Evolutionary conservation across 2,888 invertebrate species (phyloP), one percentile per base, ranked within the genome.

Genomic region (Spilarctia lutea): DNA sequence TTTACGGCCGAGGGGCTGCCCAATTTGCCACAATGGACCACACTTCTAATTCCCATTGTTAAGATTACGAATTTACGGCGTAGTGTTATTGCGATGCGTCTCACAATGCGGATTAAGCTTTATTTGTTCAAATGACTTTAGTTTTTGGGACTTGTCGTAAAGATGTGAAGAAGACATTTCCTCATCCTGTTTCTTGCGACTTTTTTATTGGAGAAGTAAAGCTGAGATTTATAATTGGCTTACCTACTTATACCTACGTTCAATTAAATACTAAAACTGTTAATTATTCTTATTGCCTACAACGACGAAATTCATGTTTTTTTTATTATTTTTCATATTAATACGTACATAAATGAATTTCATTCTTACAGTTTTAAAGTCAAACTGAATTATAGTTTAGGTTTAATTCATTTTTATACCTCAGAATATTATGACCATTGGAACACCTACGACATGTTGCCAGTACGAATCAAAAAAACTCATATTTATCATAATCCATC

Each of bases 41-140:
- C 91, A 92, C 94, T 94, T 92, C 93, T 94, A 94, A 95, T 94
- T 90, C 94, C 92, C 80, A 92, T 95, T 95, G 93, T 94, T 81
- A 81, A 83, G 85, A 86, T 87, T 91, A 91, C 87, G 91, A 92
- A 91, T 92, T 90, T 89, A 91, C 91, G 88, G 91, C 88, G 89
- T 89, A 85, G 83, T 93, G 94, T 94, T 94, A 93, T 94, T 94
- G 94, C 93, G 92, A 90, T 84, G 87, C 79, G 72, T 78, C 75
- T 75, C 82, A 94, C 93, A 94, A 95, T 93, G 86, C 78, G 91
- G 94, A 94, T 94, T 95, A 94, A 89, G 89, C 87, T 88, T 92
- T 94, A 94, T 94, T 94, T 94, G 92, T 91, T 92, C 89, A 90
- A 94, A 94, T 94, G 92, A 94, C 94, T 94, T 92, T 85, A 87